Base-by-base conservation (phyloP, 2,797 vertebrate genomes). In the Hemibagrus guttatus region DNA sequence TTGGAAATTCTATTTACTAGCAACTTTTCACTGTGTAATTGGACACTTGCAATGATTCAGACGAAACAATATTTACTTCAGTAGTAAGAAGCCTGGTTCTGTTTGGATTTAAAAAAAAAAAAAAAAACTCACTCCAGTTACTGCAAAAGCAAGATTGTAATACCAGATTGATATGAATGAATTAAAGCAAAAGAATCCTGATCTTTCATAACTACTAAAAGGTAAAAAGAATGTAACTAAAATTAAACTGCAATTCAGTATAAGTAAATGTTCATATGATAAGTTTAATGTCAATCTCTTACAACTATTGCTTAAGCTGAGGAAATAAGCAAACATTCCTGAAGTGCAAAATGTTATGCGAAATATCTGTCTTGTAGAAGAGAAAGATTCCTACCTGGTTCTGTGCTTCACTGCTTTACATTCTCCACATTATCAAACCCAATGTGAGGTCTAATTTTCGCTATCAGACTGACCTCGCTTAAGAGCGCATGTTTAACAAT, bases 381-480 rank as follows among this genome's bases (percentile, higher is more conserved):
- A 81, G 64, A 81, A 81, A 63, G 35, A n/a, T 71, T 83, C 49
- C 31, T 61, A 86, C 85, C 78, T 81, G 78, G 26, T 12, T 63
- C n/a, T 74, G n/a, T 5, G n/a, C n/a, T 86, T 61, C 49, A 28
- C 63, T 49, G 12, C 31, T 64, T 83, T n/a, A 58, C 21, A n/a
- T 58, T 21, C 84, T 54, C 61, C 49, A 56, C 28, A 46, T 35
- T 52, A 23, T 71, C 64, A 69, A 59, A 12, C 13, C 35, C 28
- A 56, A 58, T 78, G 54, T 58, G 4, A 39, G 0, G 46, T 66
- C 64, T 74, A 61, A 79, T 39, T 28, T 61, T 35, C 39, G 61
- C 72, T 86, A 84, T 86, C 81, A 84, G 75, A 12, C 39, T 66
- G 75, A 83, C 85, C 85, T 84, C 74, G 81, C 46, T 64, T 58